phyloP scores from a whole-genome alignment of 2,113 vertebrate species.

The Silurus meridionalis region DNA sequence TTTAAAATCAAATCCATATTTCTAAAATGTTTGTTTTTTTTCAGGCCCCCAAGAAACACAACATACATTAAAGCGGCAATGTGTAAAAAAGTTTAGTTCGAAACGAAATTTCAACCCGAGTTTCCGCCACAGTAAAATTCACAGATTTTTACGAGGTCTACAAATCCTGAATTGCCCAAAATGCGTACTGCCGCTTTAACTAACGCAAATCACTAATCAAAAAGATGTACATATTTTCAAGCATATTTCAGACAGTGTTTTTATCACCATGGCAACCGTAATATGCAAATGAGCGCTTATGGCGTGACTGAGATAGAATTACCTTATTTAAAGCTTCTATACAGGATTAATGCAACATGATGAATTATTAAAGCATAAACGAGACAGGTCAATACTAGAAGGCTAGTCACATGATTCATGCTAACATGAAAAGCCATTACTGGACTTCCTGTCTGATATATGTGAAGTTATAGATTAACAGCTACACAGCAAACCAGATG shows the following conservation, averaged over 20 bases:
- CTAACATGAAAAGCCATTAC: neutral
- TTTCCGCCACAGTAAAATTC: neutral
- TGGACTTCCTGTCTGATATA: conserved; percentile 5
- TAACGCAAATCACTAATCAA: neutral
- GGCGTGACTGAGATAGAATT: neutral
- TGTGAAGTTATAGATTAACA: conserved; percentile 26
- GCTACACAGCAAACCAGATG: neutral
- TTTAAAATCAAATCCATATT: neutral
- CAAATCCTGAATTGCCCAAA: neutral
- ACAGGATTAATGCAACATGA: neutral
- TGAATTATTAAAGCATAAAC: neutral
- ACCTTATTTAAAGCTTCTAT: neutral
- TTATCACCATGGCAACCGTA: neutral
- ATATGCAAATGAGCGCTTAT: neutral
- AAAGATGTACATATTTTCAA: too few species aligned
- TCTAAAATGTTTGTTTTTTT: neutral
- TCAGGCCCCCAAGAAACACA: neutral
- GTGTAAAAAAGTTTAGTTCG: neutral
- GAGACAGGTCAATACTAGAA: neutral
- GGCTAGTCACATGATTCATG: neutral
- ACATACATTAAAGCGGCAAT: neutral
- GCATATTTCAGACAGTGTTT: too few species aligned
- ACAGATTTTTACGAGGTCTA: neutral
- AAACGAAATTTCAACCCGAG: neutral
- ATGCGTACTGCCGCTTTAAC: neutral